Conservation (phyloP, 2,113 vertebrate genomes). For the Pipra filicauda region DNA sequence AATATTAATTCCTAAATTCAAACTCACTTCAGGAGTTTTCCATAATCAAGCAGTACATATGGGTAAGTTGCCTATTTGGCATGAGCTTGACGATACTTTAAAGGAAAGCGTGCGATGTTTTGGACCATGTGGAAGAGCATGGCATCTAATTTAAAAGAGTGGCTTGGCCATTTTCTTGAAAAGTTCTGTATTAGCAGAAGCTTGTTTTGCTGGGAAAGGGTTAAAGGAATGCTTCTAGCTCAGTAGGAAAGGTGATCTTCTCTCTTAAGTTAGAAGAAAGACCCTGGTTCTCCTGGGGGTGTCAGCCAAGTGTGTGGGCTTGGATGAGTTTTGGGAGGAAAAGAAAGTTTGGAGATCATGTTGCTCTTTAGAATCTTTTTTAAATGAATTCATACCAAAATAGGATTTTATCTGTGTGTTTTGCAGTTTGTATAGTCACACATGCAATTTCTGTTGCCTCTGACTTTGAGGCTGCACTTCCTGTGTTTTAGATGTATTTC, state of each 20-base stretch:
- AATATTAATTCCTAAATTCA: background rate
- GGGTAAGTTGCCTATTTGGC: background rate
- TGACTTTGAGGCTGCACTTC: background rate
- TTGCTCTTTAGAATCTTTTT: conserved; percentile 14
- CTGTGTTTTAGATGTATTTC: background rate
- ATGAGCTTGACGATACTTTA: background rate
- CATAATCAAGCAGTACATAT: background rate
- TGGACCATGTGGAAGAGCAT: background rate
- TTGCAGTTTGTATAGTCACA: background rate
- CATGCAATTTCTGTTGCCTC: background rate
- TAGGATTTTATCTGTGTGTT: background rate
- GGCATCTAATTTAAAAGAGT: background rate
- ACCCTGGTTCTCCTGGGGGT: background rate
- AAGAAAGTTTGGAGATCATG: background rate
- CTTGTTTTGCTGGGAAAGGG: background rate
- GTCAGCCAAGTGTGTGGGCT: conserved; percentile 28
- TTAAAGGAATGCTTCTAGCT: conserved; percentile 9
- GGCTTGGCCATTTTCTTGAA: background rate
- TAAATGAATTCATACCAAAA: conserved; percentile 19
- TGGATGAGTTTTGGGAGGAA: background rate
- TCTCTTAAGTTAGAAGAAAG: background rate
- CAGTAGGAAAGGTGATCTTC: background rate
- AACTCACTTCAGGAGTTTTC: background rate
- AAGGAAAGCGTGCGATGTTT: background rate
- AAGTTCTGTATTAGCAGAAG: background rate